Conservation (phyloP, 2,797 vertebrate species). For the Danio albolineatus region DNA sequence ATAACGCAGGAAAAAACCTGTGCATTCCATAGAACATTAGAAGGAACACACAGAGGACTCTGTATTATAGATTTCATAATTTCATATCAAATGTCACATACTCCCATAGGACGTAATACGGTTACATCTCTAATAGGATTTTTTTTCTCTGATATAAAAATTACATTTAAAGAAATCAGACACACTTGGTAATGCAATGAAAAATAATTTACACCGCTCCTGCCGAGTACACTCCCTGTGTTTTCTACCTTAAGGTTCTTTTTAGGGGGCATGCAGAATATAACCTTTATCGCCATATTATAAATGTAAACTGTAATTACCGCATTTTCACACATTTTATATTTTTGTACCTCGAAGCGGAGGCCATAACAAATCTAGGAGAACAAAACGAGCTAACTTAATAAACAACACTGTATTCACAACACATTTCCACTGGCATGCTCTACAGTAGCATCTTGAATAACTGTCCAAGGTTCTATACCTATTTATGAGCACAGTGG, state of each 20-base stretch:
- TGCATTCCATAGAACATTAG: slow-evolving; percentile 78
- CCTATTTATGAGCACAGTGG: background rate
- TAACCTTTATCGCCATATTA: slow-evolving; percentile 50
- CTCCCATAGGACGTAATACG: slow-evolving; percentile 78
- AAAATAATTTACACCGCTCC: slow-evolving; percentile 53
- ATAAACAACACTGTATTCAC: slow-evolving; percentile 38
- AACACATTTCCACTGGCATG: slow-evolving; percentile 28
- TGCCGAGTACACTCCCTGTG: slow-evolving; percentile 8
- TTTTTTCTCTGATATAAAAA: slow-evolving; percentile 61
- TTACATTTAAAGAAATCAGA: slow-evolving; percentile 58
- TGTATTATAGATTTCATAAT: slow-evolving; percentile 81
- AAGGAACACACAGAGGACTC: slow-evolving; percentile 73
- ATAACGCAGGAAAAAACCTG: slow-evolving; percentile 76
- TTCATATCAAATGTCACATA: slow-evolving; percentile 84
- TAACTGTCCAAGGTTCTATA: slow-evolving; percentile 7
- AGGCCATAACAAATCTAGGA: slow-evolving; percentile 29
- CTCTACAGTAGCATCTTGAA: slow-evolving; percentile 4
- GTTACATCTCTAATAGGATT: slow-evolving; percentile 73
- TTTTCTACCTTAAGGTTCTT: slow-evolving; percentile 48
- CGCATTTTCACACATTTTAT: slow-evolving; percentile 32
- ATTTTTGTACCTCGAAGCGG: slow-evolving; percentile 42
- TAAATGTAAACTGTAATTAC: slow-evolving; percentile 59
- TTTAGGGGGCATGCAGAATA: slow-evolving; percentile 55
- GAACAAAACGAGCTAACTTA: slow-evolving; percentile 11
- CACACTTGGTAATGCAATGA: slow-evolving; percentile 53